Base-by-base conservation (phyloP, 2,797 vertebrate genomes). In the Mycteria americana region DNA sequence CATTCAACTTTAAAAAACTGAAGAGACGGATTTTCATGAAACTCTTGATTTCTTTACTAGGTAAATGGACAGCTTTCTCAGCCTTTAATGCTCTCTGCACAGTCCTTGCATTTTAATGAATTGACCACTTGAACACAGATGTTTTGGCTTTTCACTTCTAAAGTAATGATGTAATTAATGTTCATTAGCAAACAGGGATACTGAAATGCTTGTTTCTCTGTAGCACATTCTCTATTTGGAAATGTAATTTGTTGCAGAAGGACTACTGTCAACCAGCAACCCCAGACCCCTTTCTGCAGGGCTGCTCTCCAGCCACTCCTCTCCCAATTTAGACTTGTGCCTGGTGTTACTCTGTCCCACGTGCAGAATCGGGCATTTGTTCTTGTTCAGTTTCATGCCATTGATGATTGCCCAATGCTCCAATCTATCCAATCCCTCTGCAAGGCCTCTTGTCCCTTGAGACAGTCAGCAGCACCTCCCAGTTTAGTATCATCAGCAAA, bases 311-410 rank as follows among this genome's bases (percentile, higher is more conserved):
- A 27, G 15, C 27, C 21, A 7, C 48, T 39, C 27, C n/a, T 51
- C 31, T 11, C 19, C 25, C 31, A 30, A 0, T 48, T 69, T 18
- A 28, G 18, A 18, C 7, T 41, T 53, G 7, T 31, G 39, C 10
- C 39, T 0, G 2, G 22, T 2, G 1, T 63, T 63, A 45, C 21
- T 63, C n/a, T 4, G 6, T 30, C n/a, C 27, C n/a, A 51, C n/a
- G n/a, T 68, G 45, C 39, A 23, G 28, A 64, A 64, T 43, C 39
- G 4, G 5, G 41, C 28, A 22, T 50, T 50, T 27, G 24, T 3
- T 27, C 33, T 45, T 68, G 33, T 50, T 50, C 33, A 35, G 6
- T 48, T 68, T 50, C 33, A 68, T 28, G 33, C 17, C 17, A 11
- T 2, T 54, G 39, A 25, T 25, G 21, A 35, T 24, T 43, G 7